phyloP scores from a whole-genome alignment of 2,888 invertebrate species.

The Escarpia spicata region DNA sequence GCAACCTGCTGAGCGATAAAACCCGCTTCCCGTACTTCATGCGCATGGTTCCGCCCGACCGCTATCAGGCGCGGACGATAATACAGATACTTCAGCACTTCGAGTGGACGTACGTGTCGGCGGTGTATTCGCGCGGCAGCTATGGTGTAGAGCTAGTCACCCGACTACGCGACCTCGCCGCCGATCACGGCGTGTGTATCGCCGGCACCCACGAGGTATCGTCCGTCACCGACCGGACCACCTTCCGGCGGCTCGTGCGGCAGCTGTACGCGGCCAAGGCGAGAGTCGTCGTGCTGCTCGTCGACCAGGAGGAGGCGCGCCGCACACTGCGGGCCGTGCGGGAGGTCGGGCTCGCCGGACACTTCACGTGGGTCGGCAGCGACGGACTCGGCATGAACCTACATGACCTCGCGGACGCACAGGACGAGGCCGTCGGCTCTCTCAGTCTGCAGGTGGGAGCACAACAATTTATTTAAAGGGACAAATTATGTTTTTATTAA shows the following conservation, averaged over 20 bases:
- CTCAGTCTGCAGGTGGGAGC: conserved; percentile 40
- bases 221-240: neutral
- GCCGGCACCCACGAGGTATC: conserved; percentile 44
- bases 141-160: conserved; percentile 54
- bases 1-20: conserved; percentile 55
- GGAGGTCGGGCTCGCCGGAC: conserved; percentile 40
- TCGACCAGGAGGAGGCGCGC: conserved; percentile 50
- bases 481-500: too few relatives aligned
- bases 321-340: conserved; percentile 45
- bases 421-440: conserved; percentile 45
- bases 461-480: too few relatives aligned
- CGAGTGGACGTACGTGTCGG: conserved; percentile 82
- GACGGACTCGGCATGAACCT: conserved; percentile 49
- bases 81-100: conserved; percentile 50
- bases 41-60: conserved; percentile 56
- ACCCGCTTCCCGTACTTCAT: conserved; percentile 54
- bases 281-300: conserved; percentile 54
- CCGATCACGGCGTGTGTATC: conserved; percentile 46
- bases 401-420: conserved; percentile 43
- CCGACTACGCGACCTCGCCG: conserved; percentile 38
- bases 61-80: conserved; percentile 53
- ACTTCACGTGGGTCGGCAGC: conserved; percentile 58
- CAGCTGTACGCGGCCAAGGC: conserved; percentile 19
- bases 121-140: conserved; percentile 77
- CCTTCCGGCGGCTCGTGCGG: neutral